Evolutionary conservation across 2,888 invertebrate species (phyloP).

Genomic region (Cybosia mesomella): DNA sequence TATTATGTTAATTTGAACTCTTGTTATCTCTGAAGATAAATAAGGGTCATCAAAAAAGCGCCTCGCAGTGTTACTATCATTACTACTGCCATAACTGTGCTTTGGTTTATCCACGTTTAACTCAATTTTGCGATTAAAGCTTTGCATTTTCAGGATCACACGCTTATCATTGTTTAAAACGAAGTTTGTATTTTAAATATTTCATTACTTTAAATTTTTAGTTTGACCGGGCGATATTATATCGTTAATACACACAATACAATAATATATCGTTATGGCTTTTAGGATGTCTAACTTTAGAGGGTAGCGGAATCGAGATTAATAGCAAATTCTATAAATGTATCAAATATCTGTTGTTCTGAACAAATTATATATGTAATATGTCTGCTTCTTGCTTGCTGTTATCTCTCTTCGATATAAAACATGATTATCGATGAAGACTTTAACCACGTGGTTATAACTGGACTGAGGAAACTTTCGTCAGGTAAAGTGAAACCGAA

Average conservation of each 20-base stretch:
- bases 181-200: background rate
- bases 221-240: background rate
- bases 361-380: conserved; percentile 1
- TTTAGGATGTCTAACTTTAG: background rate
- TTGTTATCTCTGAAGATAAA: conserved; percentile 3
- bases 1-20: conserved; percentile 3
- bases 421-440: background rate
- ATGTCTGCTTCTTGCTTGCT: background rate
- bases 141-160: background rate
- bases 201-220: background rate
- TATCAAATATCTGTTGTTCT: background rate
- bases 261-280: background rate
- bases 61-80: background rate
- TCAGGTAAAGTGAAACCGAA: background rate
- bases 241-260: no score
- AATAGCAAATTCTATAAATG: background rate
- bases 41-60: conserved; percentile 10
- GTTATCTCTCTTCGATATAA: background rate
- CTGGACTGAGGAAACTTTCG: background rate
- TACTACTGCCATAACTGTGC: background rate
- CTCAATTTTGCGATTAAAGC: background rate
- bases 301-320: background rate
- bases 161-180: background rate
- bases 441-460: background rate
- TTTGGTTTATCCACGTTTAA: background rate